These are phyloP conservation scores for Luffia ferchaultella DNA, from an alignment of 2,888 invertebrate species.

Conservation along the genomic window DNA sequence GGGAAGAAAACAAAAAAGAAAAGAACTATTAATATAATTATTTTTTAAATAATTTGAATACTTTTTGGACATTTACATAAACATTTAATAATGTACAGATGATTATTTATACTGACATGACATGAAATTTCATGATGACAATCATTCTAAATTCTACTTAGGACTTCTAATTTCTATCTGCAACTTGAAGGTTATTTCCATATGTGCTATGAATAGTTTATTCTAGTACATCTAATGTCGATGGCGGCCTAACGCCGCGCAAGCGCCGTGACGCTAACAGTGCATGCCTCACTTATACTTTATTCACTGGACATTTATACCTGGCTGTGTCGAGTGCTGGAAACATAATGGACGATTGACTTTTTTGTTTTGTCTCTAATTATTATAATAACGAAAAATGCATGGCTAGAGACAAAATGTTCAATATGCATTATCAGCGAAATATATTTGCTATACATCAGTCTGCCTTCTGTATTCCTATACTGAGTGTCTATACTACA, in stretches of 20 bases:
- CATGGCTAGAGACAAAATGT: not conserved
- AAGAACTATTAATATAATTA: constrained; percentile 52
- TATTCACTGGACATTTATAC: not conserved
- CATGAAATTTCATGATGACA: constrained; percentile 56
- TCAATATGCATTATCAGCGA: not conserved
- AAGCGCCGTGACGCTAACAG: constrained; percentile 56
- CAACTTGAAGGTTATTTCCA: constrained; percentile 53
- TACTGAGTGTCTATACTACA: not conserved
- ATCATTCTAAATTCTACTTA: constrained; percentile 51
- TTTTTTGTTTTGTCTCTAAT: not conserved
- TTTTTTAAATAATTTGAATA: constrained; percentile 67
- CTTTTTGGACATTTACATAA: constrained; percentile 68
- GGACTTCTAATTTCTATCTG: constrained; percentile 50
- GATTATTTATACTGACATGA: constrained; percentile 66
- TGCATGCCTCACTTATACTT: constrained; percentile 56
- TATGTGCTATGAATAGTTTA: constrained; percentile 61
- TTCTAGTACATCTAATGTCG: constrained; percentile 54
- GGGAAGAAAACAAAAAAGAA: constrained; percentile 50
- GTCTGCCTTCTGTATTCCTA: not conserved
- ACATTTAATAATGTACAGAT: constrained; percentile 67
- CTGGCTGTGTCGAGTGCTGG: not conserved
- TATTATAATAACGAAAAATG: not conserved
- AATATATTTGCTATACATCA: not conserved
- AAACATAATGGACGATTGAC: not conserved
- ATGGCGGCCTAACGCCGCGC: constrained; percentile 48